Evolutionary conservation across 64 coral and sea anemone species (phyloP).

Genomic region (Porites lutea): DNA sequence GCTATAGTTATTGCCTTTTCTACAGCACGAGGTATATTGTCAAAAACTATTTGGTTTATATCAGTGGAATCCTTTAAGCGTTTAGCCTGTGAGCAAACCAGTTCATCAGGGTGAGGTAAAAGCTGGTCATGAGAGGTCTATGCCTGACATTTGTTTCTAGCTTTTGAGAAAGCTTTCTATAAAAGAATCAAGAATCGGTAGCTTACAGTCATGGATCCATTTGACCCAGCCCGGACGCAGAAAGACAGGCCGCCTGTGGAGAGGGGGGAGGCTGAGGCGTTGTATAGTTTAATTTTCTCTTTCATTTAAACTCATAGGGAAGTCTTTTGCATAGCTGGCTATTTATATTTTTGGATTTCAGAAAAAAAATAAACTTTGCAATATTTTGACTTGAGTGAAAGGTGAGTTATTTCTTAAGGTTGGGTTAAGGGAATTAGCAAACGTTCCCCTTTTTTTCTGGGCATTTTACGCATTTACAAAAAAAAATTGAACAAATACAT

Average conservation of each 20-base stretch:
- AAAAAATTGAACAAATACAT: conserved; percentile 16
- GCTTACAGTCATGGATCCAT: background rate
- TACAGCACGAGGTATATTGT: no score
- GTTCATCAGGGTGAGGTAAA: background rate
- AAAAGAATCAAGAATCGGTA: background rate
- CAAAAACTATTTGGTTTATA: background rate
- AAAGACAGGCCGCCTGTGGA: background rate
- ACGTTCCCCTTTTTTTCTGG: background rate
- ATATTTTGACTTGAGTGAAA: conserved; percentile 15
- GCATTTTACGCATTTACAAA: conserved; percentile 6
- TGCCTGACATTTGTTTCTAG: background rate
- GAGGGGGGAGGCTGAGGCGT: background rate
- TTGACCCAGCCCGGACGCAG: background rate
- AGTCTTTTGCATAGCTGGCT: background rate
- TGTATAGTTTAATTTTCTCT: background rate
- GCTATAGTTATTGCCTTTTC: background rate
- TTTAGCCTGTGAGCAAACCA: background rate
- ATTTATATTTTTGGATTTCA: background rate
- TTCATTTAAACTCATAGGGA: background rate
- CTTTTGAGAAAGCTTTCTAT: background rate
- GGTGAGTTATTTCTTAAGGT: background rate
- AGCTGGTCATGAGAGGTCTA: background rate
- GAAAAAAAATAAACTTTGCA: conserved; percentile 17
- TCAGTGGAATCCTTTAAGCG: background rate
- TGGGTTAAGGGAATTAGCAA: conserved; percentile 9